Evolutionary conservation across 2,797 vertebrate species (phyloP).

Genomic region (Sebastes taczanowskii): DNA sequence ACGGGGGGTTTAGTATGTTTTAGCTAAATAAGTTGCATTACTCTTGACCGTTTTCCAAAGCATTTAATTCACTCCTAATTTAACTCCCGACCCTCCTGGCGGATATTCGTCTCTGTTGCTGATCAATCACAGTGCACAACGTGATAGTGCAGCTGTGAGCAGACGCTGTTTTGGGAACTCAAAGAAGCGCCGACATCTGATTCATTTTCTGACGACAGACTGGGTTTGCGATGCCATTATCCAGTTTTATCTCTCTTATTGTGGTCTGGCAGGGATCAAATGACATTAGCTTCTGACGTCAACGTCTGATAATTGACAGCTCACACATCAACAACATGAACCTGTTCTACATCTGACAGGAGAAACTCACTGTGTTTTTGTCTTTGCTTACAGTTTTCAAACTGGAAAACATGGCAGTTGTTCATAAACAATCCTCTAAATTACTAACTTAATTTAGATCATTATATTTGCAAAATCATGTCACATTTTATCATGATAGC

Average conservation of each 20-base stretch:
- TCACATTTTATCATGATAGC: not conserved
- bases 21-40: not conserved
- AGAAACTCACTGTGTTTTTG: not conserved
- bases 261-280: constrained; percentile 6
- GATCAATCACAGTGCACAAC: not conserved
- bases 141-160: not conserved
- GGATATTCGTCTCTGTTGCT: not conserved
- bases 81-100: not conserved
- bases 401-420: not conserved
- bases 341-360: not conserved
- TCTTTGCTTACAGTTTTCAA: not conserved
- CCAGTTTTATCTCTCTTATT: not conserved
- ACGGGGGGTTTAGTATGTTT: not conserved
- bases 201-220: constrained; percentile 14
- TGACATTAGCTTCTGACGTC: constrained; percentile 15
- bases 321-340: not conserved
- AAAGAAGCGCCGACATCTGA: not conserved
- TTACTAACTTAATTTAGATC: rapidly evolving
- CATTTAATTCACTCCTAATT: not conserved
- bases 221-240: not conserved
- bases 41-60: not conserved
- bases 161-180: not conserved
- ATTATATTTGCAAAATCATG: not conserved
- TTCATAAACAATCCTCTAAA: not conserved
- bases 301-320: not conserved